A percentile compares a stretch with the other conserved stretches of the same genome.
Conservation (phyloP, 2,113 vertebrate genomes). For the Centropus unirufus region DNA sequence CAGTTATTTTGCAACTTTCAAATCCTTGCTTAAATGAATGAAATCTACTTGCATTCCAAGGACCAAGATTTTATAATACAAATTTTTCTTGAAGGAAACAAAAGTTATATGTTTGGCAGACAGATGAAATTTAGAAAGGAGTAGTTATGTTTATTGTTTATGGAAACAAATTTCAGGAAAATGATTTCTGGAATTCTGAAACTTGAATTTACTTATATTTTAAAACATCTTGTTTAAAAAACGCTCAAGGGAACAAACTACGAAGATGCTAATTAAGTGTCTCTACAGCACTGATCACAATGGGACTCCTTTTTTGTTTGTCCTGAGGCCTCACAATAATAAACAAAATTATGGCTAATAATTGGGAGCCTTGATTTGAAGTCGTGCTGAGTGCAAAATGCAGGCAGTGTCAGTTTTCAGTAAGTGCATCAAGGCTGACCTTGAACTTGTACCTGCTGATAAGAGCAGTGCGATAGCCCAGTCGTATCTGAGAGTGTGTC, state of each 20-base stretch:
- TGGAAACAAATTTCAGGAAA: background rate
- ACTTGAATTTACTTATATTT: constrained; percentile 34
- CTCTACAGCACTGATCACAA: background rate
- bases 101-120: background rate
- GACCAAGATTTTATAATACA: background rate
- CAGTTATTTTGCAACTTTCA: background rate
- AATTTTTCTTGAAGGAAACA: background rate
- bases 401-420: constrained; percentile 54
- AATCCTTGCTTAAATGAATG: background rate
- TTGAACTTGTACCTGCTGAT: constrained; percentile 46
- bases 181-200: background rate
- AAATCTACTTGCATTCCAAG: background rate
- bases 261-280: background rate
- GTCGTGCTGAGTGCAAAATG: background rate
- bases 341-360: constrained; percentile 37
- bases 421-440: constrained; percentile 53
- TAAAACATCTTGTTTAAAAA: constrained; percentile 8
- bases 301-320: constrained; percentile 8
- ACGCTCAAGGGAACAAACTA: background rate
- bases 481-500: background rate
- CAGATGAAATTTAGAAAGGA: background rate
- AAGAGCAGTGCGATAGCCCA: background rate
- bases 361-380: constrained; percentile 10
- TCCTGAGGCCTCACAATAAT: background rate
- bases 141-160: background rate